phyloP scores from a whole-genome alignment of 2,113 vertebrate genomes.

The Ctenodactylus gundi region DNA sequence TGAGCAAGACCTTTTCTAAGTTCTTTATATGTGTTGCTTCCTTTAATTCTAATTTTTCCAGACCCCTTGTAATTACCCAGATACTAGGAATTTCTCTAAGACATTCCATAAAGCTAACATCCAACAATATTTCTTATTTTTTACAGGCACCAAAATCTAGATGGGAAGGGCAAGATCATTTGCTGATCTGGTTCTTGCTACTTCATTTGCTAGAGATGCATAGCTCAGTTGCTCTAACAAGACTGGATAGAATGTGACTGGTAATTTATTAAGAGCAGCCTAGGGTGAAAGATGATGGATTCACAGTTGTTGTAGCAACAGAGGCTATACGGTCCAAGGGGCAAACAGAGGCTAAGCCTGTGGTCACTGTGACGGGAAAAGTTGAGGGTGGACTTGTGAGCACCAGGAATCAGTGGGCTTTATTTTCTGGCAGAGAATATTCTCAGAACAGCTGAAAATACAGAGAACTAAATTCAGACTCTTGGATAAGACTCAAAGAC shows the following conservation, averaged over 20 bases:
- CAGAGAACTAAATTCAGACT: constrained; percentile 48
- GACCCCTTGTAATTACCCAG: background rate
- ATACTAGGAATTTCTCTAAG: background rate
- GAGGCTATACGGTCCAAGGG: background rate
- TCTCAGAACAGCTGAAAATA: constrained; percentile 59
- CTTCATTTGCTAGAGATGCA: constrained; percentile 44
- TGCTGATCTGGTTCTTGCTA: background rate
- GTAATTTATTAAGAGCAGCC: constrained; percentile 60
- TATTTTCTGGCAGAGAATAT: constrained; percentile 47
- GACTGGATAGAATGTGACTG: constrained; percentile 39
- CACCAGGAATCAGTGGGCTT: constrained; percentile 36
- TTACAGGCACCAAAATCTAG: constrained; percentile 12
- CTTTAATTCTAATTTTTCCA: background rate
- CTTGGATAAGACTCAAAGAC: constrained; percentile 2
- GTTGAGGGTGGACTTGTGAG: background rate
- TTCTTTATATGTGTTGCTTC: background rate
- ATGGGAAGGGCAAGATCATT: background rate
- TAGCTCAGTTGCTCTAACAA: constrained; percentile 62
- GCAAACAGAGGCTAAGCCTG: constrained; percentile 27
- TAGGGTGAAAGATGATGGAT: background rate
- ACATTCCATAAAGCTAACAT: background rate
- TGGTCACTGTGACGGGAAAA: constrained; percentile 45
- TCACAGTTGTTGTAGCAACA: constrained; percentile 12
- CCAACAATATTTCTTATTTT: background rate
- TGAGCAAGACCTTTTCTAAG: background rate